Conservation (phyloP, 2,797 vertebrate genomes). For the Poecilia velifera region DNA sequence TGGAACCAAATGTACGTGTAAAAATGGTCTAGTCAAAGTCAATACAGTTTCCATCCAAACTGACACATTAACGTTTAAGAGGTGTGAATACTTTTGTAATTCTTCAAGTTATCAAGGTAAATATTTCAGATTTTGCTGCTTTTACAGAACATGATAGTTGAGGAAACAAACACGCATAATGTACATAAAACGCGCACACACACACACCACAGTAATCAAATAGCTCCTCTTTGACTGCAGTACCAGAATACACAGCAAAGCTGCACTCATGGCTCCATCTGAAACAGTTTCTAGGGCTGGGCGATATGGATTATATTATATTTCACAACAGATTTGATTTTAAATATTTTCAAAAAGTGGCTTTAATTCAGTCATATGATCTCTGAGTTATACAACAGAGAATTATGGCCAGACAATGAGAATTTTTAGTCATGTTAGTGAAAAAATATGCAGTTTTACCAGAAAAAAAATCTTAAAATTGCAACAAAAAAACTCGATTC, state of each 20-base stretch:
- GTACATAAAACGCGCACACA: slow-evolving; percentile 21
- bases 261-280: slow-evolving; percentile 20
- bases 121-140: slow-evolving; percentile 26
- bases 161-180: slow-evolving; percentile 35
- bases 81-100: not conserved
- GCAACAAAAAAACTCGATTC: too few relatives aligned
- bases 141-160: slow-evolving; percentile 16
- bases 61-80: not conserved
- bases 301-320: too few relatives aligned
- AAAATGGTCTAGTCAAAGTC: not conserved
- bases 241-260: slow-evolving; percentile 48
- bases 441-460: too few relatives aligned
- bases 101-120: not conserved
- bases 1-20: not conserved
- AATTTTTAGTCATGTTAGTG: too few relatives aligned
- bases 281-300: slow-evolving; percentile 16
- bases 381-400: too few relatives aligned
- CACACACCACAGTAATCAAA: slow-evolving; percentile 32
- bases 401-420: too few relatives aligned
- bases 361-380: too few relatives aligned
- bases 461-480: too few relatives aligned
- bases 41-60: not conserved
- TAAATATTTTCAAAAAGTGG: too few relatives aligned
- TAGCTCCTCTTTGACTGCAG: slow-evolving; percentile 49
- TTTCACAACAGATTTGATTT: too few relatives aligned